phyloP scores from a whole-genome alignment of 2,888 invertebrate species.

The Tolmerus cingulatus region DNA sequence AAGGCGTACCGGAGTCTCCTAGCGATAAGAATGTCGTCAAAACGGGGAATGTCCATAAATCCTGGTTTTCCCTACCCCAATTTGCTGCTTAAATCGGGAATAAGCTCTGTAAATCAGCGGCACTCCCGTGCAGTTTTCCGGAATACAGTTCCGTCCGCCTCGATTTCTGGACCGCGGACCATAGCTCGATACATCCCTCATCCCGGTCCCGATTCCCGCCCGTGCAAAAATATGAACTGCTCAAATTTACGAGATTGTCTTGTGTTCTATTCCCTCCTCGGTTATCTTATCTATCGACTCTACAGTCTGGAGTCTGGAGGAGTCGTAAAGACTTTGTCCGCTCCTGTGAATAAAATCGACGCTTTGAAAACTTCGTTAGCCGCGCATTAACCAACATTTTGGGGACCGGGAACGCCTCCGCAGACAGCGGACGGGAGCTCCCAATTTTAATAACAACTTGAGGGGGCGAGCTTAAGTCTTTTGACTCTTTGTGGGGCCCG shows the following conservation, averaged over 20 bases:
- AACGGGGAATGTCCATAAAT: not conserved
- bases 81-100: not conserved
- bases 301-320: not conserved
- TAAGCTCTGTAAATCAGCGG: not conserved
- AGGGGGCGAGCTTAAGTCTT: not conserved
- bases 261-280: not conserved
- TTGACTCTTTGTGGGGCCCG: not conserved
- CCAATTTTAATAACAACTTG: constrained; percentile 13
- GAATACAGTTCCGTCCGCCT: not conserved
- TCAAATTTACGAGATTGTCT: not conserved
- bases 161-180: not conserved
- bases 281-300: not conserved
- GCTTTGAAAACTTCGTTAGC: constrained; percentile 6
- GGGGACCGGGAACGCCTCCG: not conserved
- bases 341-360: not conserved
- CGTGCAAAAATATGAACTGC: not conserved
- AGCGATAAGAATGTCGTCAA: not conserved
- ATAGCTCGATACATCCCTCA: not conserved
- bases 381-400: not conserved
- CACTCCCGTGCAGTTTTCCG: not conserved
- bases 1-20: not conserved
- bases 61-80: not conserved
- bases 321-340: not conserved
- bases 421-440: not conserved
- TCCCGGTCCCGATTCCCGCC: not conserved